Conservation (phyloP, 2,888 invertebrate genomes). For the Apoda limacodes region DNA sequence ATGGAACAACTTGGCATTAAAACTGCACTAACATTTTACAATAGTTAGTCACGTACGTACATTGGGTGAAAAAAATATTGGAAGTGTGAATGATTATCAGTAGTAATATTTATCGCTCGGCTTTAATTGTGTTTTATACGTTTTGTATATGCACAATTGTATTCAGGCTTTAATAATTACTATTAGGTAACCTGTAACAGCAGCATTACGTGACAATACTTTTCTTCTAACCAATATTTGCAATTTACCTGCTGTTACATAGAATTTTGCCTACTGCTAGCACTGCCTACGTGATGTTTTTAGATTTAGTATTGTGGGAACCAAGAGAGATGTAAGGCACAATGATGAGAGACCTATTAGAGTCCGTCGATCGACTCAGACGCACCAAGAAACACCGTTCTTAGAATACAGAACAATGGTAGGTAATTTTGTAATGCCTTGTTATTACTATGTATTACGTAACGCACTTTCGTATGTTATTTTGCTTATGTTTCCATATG, state of each 20-base stretch:
- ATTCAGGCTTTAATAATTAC: too few species aligned
- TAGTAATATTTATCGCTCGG: too few species aligned
- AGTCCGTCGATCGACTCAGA: slow-evolving; percentile 38
- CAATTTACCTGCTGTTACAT: slow-evolving; percentile 26
- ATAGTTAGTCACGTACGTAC: too few species aligned
- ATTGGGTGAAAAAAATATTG: too few species aligned
- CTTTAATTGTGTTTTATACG: too few species aligned
- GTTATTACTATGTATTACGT: slow-evolving; percentile 62
- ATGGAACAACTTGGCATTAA: too few species aligned
- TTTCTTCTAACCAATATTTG: slow-evolving; percentile 11
- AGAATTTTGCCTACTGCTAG: slow-evolving; percentile 26
- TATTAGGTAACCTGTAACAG: too few species aligned
- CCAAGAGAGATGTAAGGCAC: slow-evolving; percentile 39
- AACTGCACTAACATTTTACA: too few species aligned
- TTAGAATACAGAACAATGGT: slow-evolving; percentile 63
- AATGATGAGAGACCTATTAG: slow-evolving; percentile 49
- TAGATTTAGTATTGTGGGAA: slow-evolving; percentile 44
- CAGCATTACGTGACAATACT: slow-evolving; percentile 7
- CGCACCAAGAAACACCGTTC: slow-evolving; percentile 47
- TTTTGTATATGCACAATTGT: too few species aligned
- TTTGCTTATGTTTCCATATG: too few species aligned
- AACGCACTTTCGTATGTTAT: slow-evolving; percentile 43
- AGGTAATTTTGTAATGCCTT: slow-evolving; percentile 63
- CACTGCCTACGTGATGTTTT: slow-evolving; percentile 35
- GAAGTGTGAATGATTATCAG: too few species aligned